A percentile compares a stretch with the other conserved stretches of the same genome.
Evolutionary conservation across 2,797 vertebrate genomes (phyloP).

Genomic region (Parauchenoglanis punctatus): DNA sequence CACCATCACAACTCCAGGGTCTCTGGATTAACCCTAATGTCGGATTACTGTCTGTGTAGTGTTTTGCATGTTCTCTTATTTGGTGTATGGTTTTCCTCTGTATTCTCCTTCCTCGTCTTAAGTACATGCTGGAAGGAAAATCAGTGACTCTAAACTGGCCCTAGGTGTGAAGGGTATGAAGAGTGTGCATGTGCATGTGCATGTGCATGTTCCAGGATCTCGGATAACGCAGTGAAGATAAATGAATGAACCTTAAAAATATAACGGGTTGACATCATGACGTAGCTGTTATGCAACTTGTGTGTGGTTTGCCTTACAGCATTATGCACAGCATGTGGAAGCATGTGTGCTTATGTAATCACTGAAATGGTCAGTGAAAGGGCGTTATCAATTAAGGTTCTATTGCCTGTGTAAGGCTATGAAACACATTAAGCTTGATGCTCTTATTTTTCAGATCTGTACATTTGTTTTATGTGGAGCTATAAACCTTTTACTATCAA

Average conservation of each 20-base stretch:
- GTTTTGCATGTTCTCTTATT: neutral
- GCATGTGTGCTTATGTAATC: constrained; percentile 45
- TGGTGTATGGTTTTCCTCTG: neutral
- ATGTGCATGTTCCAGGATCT: neutral
- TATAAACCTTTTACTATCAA: neutral
- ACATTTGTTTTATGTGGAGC: neutral
- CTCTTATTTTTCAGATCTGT: neutral
- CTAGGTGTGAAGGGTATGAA: neutral
- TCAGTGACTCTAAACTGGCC: neutral
- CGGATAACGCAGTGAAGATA: neutral
- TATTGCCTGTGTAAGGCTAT: neutral
- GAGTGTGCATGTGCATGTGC: too few relatives aligned
- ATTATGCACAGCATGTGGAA: constrained; percentile 33
- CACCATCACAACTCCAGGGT: neutral
- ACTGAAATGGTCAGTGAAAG: neutral
- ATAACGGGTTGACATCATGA: neutral
- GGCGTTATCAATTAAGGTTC: neutral
- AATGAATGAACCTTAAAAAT: constrained; percentile 7
- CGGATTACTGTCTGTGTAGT: neutral
- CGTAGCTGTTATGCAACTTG: constrained; percentile 12
- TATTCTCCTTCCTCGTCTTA: neutral
- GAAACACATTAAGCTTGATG: neutral
- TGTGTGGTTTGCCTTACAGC: constrained; percentile 20
- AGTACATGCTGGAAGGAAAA: neutral
- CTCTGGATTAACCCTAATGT: neutral